A percentile compares a stretch with the other conserved stretches of the same genome.
Evolutionary conservation across 2,113 vertebrate species (phyloP).

Genomic region (Stegostoma tigrinum): DNA sequence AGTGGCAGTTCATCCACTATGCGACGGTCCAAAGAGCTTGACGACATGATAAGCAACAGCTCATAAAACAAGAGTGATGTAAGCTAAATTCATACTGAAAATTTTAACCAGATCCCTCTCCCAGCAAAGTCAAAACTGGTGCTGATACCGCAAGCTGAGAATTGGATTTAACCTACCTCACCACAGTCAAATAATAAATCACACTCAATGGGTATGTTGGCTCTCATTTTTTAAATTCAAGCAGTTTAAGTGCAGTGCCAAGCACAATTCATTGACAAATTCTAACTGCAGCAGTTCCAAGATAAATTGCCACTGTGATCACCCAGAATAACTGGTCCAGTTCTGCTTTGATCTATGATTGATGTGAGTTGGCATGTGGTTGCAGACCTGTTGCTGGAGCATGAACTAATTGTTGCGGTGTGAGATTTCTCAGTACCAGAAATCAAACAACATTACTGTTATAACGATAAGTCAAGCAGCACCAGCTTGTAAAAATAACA

Average conservation of each 20-base stretch:
- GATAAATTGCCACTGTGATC: background rate
- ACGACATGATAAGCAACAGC: background rate
- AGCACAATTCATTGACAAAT: background rate
- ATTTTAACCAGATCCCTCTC: background rate
- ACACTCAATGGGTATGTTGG: background rate
- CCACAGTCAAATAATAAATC: background rate
- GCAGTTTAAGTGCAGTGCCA: background rate
- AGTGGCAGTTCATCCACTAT: too few species aligned
- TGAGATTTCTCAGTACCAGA: conserved; percentile 9
- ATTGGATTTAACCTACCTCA: background rate
- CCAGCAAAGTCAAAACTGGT: background rate
- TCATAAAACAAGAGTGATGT: background rate
- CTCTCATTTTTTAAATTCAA: background rate
- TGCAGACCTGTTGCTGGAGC: background rate
- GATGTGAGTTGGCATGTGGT: background rate
- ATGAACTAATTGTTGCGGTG: conserved; percentile 19
- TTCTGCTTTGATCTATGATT: background rate
- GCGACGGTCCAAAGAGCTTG: too few species aligned
- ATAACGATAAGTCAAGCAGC: background rate
- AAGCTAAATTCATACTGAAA: background rate
- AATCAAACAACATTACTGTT: background rate
- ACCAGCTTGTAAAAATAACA: background rate
- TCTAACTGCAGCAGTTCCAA: background rate
- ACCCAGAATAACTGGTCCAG: background rate
- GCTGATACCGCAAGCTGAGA: background rate